Conservation (phyloP, 2,113 vertebrate species). For the Phylloscopus trochiloides region DNA sequence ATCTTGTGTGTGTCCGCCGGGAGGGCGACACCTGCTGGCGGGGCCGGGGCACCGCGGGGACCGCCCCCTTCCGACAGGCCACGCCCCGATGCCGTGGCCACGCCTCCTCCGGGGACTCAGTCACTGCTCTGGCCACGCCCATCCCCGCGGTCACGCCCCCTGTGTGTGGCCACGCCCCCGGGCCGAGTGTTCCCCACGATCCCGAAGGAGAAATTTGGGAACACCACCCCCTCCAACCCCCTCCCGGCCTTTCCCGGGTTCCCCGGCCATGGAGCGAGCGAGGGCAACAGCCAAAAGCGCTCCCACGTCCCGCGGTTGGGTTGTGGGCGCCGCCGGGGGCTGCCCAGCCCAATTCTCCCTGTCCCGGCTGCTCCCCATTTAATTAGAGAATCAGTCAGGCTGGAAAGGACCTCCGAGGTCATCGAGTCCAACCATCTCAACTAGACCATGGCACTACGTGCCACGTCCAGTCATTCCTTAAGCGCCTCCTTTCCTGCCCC, state of each 20-base stretch:
- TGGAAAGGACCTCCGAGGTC: neutral
- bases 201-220: neutral
- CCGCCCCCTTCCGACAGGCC: accelerated
- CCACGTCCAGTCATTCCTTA: neutral
- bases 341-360: no score
- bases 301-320: neutral
- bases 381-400: neutral
- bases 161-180: accelerated
- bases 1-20: conserved; percentile 48
- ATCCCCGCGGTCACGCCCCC: accelerated
- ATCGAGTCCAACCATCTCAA: neutral
- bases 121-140: neutral
- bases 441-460: neutral
- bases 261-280: accelerated
- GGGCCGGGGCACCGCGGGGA: neutral
- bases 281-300: accelerated
- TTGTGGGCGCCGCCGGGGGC: no score
- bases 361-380: no score
- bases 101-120: neutral
- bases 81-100: accelerated
- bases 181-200: neutral
- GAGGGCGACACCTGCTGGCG: neutral
- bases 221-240: no score
- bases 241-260: accelerated
- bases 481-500: neutral